Evolutionary conservation across 2,888 invertebrate genomes (phyloP).

Genomic region (Peribatodes rhomboidaria): DNA sequence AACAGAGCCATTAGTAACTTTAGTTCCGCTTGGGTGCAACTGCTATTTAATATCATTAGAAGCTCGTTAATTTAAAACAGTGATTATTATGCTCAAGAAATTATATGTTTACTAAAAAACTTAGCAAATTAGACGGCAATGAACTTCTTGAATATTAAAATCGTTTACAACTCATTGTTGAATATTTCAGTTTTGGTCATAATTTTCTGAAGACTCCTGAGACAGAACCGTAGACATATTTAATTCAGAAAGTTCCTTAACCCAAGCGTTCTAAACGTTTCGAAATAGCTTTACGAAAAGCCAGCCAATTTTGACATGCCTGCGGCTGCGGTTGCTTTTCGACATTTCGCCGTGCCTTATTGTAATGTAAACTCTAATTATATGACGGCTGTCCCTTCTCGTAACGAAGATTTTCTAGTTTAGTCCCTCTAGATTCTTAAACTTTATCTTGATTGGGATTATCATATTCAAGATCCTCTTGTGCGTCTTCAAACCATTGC

Average conservation of each 20-base stretch:
- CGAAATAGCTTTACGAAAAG: conserved; percentile 59
- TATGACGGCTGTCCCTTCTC: neutral
- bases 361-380: conserved; percentile 53
- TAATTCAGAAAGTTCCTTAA: conserved; percentile 18
- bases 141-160: conserved; percentile 16
- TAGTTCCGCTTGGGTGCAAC: neutral
- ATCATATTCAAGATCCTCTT: neutral
- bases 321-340: conserved; percentile 65
- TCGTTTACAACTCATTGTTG: conserved; percentile 10
- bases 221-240: conserved; percentile 16
- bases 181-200: conserved; percentile 9
- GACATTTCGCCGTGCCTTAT: conserved; percentile 52
- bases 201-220: conserved; percentile 7
- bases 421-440: neutral
- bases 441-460: neutral
- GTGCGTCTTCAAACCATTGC: neutral
- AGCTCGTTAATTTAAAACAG: neutral
- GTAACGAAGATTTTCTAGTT: neutral
- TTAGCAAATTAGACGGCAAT: conserved; percentile 8
- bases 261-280: conserved; percentile 46
- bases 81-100: neutral
- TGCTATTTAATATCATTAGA: neutral
- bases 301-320: conserved; percentile 55
- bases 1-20: neutral
- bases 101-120: neutral